Percentiles rank a stretch among this genome's conserved stretches.
Evolutionary conservation across 2,888 invertebrate genomes (phyloP).

Genomic region (Erebia aethiops): DNA sequence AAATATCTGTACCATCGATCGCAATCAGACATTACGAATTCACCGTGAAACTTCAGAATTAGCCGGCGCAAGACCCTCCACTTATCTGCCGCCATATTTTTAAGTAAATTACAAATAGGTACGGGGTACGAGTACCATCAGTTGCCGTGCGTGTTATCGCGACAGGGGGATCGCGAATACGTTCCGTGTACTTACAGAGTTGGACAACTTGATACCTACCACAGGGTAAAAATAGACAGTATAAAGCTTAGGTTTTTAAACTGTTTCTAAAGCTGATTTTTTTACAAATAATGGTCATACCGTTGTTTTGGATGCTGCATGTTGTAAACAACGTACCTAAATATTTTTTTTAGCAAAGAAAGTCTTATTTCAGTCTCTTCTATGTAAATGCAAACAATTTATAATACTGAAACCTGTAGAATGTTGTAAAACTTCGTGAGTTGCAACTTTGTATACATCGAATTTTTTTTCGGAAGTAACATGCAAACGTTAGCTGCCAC

Average conservation of each 20-base stretch:
- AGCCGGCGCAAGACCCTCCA: constrained; percentile 61
- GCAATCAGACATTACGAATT: constrained; percentile 41
- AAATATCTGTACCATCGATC: constrained; percentile 29
- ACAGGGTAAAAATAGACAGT: constrained; percentile 43
- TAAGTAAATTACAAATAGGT: constrained; percentile 82
- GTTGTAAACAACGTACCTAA: too few relatives aligned
- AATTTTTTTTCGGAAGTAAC: too few relatives aligned
- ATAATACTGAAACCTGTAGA: too few relatives aligned
- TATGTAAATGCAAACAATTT: too few relatives aligned
- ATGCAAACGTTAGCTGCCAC: too few relatives aligned
- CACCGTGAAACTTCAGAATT: constrained; percentile 42
- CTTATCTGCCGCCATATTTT: constrained; percentile 78
- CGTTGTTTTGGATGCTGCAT: too few relatives aligned
- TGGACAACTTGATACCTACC: constrained; percentile 41
- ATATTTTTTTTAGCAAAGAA: too few relatives aligned
- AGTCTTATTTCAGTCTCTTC: too few relatives aligned
- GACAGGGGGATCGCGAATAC: constrained; percentile 73
- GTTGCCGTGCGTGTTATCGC: constrained; percentile 78
- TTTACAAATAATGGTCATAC: too few relatives aligned
- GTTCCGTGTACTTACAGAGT: constrained; percentile 56
- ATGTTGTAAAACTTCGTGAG: too few relatives aligned
- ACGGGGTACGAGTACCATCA: constrained; percentile 65
- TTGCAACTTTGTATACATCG: too few relatives aligned
- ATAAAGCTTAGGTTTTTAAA: neutral
- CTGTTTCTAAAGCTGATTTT: neutral